phyloP scores from a whole-genome alignment of 2,797 vertebrate genomes.

The Mico argentatus region DNA sequence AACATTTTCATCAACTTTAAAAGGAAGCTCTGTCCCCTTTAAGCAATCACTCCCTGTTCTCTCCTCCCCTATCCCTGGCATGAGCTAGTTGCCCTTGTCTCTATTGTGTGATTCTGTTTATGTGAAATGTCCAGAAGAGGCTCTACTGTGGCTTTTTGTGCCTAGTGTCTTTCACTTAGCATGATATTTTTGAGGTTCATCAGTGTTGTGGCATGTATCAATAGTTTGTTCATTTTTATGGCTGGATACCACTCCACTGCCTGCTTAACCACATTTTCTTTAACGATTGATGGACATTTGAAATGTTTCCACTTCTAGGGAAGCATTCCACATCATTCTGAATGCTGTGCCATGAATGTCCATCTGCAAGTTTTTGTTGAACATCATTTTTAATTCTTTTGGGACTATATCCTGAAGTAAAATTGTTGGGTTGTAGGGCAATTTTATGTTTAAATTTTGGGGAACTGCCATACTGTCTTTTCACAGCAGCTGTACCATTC shows the following conservation, averaged over 20 bases:
- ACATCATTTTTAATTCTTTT: not conserved
- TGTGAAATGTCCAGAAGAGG: not conserved
- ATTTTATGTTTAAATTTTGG: not conserved
- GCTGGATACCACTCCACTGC: not conserved
- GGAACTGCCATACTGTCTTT: not conserved
- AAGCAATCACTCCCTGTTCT: not conserved
- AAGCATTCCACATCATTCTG: not conserved
- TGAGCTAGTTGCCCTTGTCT: too few species aligned
- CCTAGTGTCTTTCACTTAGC: not conserved
- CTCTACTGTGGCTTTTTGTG: not conserved
- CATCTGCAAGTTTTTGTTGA: not conserved
- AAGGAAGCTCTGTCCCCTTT: not conserved
- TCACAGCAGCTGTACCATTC: not conserved
- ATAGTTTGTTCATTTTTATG: not conserved
- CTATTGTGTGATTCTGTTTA: not conserved
- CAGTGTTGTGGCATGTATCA: not conserved
- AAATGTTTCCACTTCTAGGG: not conserved
- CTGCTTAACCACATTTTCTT: not conserved
- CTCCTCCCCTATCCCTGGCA: not conserved
- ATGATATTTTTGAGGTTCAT: not conserved
- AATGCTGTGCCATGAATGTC: not conserved
- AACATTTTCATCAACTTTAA: too few species aligned
- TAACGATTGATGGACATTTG: not conserved
- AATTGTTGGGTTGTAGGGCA: not conserved
- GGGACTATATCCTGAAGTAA: not conserved